Base-by-base conservation (phyloP, 2,888 invertebrate genomes). In the Chamaedrilus cognettii region DNA sequence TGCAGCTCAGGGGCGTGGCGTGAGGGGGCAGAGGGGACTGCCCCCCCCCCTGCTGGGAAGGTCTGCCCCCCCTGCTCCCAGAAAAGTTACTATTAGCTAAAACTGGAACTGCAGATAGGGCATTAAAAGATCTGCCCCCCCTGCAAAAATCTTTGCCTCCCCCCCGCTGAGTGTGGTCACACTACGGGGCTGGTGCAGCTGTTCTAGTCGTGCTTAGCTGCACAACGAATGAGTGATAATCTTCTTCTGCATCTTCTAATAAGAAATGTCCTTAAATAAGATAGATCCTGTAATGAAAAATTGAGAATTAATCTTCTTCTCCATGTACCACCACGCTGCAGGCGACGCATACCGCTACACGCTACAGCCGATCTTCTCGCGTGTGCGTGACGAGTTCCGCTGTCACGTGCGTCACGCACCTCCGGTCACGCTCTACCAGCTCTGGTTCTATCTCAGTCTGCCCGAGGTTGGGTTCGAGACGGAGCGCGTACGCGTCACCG, bases 281-380 rank as follows among this genome's bases (percentile, higher is more conserved):
- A 42, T 26, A 23, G 7, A 23, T 5, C 30, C 32, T 31, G 7
- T 26, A 15, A 30, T 63, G 23, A 26, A 26, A 49, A 3, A n/a
- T 33, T 51, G 26, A 55, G n/a, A 51, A 55, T 34, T n/a, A n/a
- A n/a, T n/a, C n/a, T n/a, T n/a, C n/a, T n/a, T n/a, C n/a, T 11
- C 56, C 42, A 33, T 58, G 15, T 26, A 32, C n/a, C 58, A 30
- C 33, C 19, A 49, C 33, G 30, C 30, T 32, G 32, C 74, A 79
- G 80, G 79, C 34, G 79, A 80, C 63, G 74, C 80, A 1, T 76
- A 79, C 57, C 74, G 77, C 55, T 80, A 78, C 74, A 76, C 77
- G 5, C 69, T 82, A 42, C 75, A 77, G 71, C 81, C 81, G 1
- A 67, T 76, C 19, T 80, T 77, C 71, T 69, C 75, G 30, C 73